A percentile compares a stretch with the other conserved stretches of the same genome.
phyloP scores from a whole-genome alignment of 1,140 invertebrate species.

The Diplogasteroides magnus region DNA sequence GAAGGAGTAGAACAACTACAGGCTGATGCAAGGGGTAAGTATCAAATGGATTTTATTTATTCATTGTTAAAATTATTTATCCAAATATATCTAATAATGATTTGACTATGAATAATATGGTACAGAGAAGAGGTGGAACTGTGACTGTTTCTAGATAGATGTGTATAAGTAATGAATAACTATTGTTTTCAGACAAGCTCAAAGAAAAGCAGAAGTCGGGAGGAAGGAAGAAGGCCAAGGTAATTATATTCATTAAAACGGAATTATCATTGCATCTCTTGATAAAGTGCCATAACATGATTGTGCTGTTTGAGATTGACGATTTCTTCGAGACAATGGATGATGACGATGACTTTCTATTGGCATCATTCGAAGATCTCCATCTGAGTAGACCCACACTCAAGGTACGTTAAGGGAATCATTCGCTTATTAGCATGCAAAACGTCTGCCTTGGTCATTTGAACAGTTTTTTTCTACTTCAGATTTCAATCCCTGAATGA shows the following conservation, averaged over 20 bases:
- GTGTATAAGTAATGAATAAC: slow-evolving; percentile 6
- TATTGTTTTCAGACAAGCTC: slow-evolving; percentile 32
- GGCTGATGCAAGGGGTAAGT: slow-evolving; percentile 8
- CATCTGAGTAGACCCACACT: slow-evolving; percentile 50
- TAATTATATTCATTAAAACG: no score
- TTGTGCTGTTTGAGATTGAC: no score
- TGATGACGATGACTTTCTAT: slow-evolving; percentile 12
- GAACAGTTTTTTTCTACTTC: no score
- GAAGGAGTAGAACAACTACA: slow-evolving; percentile 20
- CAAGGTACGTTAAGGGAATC: slow-evolving; percentile 37
- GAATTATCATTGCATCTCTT: no score
- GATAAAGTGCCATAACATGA: no score
- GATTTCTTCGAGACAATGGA: slow-evolving; percentile 30
- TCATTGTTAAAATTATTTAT: slow-evolving; percentile 8
- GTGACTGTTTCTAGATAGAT: slow-evolving; percentile 16
- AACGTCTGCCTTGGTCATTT: no score
- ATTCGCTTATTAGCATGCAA: no score
- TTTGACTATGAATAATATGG: slow-evolving; percentile 29
- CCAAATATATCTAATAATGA: slow-evolving; percentile 17
- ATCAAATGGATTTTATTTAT: neutral
- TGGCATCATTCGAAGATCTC: slow-evolving; percentile 44
- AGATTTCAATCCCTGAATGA: no score
- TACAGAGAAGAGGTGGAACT: no score
- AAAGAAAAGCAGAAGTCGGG: slow-evolving; percentile 41
- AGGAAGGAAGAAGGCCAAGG: slow-evolving; percentile 10